Base-by-base conservation (phyloP, 2,888 invertebrate species). In the Tricholauxania praeusta region DNA sequence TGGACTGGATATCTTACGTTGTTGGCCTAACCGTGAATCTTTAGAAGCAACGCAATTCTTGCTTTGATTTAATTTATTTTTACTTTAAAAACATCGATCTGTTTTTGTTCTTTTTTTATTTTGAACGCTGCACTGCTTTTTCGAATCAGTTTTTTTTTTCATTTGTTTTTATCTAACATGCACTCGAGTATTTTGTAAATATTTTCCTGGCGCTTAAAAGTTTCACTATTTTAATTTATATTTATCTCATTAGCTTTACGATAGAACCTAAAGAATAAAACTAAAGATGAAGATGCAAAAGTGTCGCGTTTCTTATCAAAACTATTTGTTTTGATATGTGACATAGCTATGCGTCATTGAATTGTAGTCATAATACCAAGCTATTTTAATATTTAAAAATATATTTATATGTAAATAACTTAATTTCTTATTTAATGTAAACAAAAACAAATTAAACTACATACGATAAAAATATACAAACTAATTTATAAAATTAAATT, bases 1-100 rank as follows among this genome's bases (percentile, higher is more conserved):
- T 96, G 8, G 97, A 97, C 86, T 97, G 97, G 97, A 96, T 97
- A 79, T 91, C 91, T 74, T 91, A 91, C 78, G 91, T 91, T 1
- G 90, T 86, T 60, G 87, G 86, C 72, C 80, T 87, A 71, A 87
- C 86, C 72, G 78, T 82, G 72, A 86, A 82, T 75, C 81, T 84
- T 75, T 85, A 81, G 79, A 74, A 75, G 47, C 15, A 10, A 53
- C 53, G n/a, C n/a, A 12, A 19, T 1, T 1, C 12, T 19, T 53
- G 8, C 17, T 53, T 53, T 53, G 3, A 8, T 6, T 53, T 53
- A 17, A 17, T 53, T 53, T 53, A 53, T 53, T 17, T 53, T 53
- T 53, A 2, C 1, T 8, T 4, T 28, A 28, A 28, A 28, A 28
- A 28, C 28, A 28, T 28, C 28, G 28, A 28, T 53, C 2, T 53